Base-by-base conservation (phyloP, 2,797 vertebrate species). In the Rhinella marina region DNA sequence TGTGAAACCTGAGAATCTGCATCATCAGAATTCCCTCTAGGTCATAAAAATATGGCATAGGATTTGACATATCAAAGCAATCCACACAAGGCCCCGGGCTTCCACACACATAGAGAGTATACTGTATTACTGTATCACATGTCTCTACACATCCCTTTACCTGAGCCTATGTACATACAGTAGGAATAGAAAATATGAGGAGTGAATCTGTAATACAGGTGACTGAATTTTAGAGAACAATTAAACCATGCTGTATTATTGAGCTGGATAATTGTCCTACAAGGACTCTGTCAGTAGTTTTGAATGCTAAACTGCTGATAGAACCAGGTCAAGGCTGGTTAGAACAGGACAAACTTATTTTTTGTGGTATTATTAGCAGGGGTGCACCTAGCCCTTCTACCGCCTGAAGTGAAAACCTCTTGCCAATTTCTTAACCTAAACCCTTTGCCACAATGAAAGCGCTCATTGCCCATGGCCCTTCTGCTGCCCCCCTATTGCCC, bases 141-240 rank as follows among this genome's bases (percentile, higher is more conserved):
- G 68, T 48, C 68, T 84, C 54, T 73, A 48, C 68, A 84, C 23
- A 68, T 23, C 68, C 14, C 14, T 80, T 13, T 78, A 73, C 11
- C 70, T 73, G 27, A 56, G 9, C 54, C 6, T n/a, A 19, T 79
- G 54, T 19, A 29, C 16, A 57, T 29, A 32, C 32, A 32, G 32
- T 1, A 79, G 77, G 29, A 59, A 79, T 25, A 57, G 12, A 19
- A 73, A 21, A 73, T 27, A 78, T 5, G 23, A 75, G 23, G 11
- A 27, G 23, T 78, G 11, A n/a, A n/a, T 25, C 23, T 4, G 12
- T 27, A 57, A 27, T 32, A 32, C 14, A 27, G 76, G 52, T 25
- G 50, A 78, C 52, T 27, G 21, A 2, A 77, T 54, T 14, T 12
- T 52, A 52, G 48, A 27, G 12, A 54, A n/a, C 2, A 0, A 25